These are phyloP conservation scores for Drosophila subquinaria DNA, from an alignment of 2,888 invertebrate genomes.

Conservation along the genomic window DNA sequence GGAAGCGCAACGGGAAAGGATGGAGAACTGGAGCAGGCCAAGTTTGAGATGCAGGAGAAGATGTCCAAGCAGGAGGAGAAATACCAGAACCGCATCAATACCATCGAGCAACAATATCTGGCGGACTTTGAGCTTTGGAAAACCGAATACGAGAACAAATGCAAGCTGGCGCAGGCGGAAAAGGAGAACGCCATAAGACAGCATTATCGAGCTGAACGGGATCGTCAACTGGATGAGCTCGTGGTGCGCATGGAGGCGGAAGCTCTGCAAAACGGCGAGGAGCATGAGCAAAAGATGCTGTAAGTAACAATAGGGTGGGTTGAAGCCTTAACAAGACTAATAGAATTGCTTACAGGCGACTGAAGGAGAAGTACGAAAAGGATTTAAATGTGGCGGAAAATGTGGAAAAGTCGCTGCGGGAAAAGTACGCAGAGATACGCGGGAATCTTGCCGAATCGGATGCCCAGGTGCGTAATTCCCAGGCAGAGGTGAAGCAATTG, in stretches of 20 bases:
- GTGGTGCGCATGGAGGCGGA: constrained; percentile 85
- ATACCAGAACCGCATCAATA: constrained; percentile 87
- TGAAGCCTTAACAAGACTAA: too few relatives aligned
- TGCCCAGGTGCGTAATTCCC: constrained; percentile 87
- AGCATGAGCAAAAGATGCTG: constrained; percentile 84
- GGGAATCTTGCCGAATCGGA: constrained; percentile 89
- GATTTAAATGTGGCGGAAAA: constrained; percentile 90
- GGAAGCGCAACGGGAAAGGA: constrained; percentile 86
- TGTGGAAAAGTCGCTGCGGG: constrained; percentile 89
- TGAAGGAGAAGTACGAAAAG: constrained; percentile 91
- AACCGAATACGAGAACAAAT: constrained; percentile 87
- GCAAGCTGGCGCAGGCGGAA: constrained; percentile 87
- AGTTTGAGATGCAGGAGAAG: constrained; percentile 86
- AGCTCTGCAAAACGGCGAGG: constrained; percentile 82
- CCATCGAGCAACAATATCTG: constrained; percentile 88
- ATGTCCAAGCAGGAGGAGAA: constrained; percentile 86
- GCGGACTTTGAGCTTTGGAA: constrained; percentile 88
- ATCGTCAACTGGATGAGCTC: constrained; percentile 90
- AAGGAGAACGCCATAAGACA: constrained; percentile 90
- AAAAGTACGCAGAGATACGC: constrained; percentile 89
- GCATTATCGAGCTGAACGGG: constrained; percentile 90
- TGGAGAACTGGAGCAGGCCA: constrained; percentile 85
- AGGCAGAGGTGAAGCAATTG: constrained; percentile 89
- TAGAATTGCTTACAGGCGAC: constrained; percentile 86
- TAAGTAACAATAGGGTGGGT: constrained; percentile 40